Percentiles rank a stretch among this genome's conserved stretches.
phyloP scores from a whole-genome alignment of 2,797 vertebrate species.

The Pseudochromis fuscus region DNA sequence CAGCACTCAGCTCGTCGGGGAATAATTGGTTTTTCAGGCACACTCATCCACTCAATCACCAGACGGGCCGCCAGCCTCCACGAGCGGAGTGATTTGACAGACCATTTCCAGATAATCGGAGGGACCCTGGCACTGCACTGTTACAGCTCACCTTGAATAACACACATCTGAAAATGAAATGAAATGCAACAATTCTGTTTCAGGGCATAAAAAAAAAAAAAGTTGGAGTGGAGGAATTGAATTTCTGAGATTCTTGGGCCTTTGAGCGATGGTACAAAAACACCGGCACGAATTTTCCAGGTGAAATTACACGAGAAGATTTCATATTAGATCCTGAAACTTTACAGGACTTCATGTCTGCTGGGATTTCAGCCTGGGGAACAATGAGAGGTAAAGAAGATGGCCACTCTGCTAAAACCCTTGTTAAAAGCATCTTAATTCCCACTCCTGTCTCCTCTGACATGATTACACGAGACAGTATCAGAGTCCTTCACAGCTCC shows the following conservation, averaged over 20 bases:
- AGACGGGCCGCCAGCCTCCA: conserved; percentile 43
- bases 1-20: conserved; percentile 35
- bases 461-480: conserved; percentile 78
- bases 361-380: conserved; percentile 38
- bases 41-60: conserved; percentile 56
- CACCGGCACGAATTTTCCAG: conserved; percentile 7
- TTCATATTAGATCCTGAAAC: conserved; percentile 22
- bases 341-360: conserved; percentile 21
- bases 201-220: conserved; percentile 32
- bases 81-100: conserved; percentile 56
- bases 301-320: conserved; percentile 28
- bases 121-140: conserved; percentile 27
- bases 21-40: conserved; percentile 56
- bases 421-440: conserved; percentile 75
- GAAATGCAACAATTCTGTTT: conserved; percentile 42
- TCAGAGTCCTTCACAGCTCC: conserved; percentile 78
- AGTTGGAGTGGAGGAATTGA: conserved; percentile 13
- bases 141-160: conserved; percentile 62
- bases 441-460: conserved; percentile 70
- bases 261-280: conserved; percentile 18
- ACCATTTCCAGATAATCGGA: conserved; percentile 62
- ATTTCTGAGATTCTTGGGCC: conserved; percentile 28
- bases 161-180: conserved; percentile 38
- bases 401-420: conserved; percentile 39
- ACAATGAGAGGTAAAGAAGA: conserved; percentile 30